Base-by-base conservation (phyloP, 2,797 vertebrate genomes). In the Lindbergichthys nudifrons region DNA sequence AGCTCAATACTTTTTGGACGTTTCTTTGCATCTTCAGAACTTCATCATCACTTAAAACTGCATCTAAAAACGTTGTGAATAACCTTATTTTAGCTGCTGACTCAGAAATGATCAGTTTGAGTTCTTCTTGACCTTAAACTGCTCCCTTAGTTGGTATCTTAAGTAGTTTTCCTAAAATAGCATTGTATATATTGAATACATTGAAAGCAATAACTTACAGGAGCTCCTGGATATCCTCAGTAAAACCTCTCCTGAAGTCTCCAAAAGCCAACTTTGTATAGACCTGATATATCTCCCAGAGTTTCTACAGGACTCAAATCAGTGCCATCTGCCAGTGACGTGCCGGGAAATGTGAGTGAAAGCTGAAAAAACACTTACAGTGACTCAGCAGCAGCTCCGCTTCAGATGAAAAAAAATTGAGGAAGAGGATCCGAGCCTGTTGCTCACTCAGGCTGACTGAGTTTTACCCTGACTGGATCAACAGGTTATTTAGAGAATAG, bases 401-500 rank as follows among this genome's bases (percentile, higher is more conserved):
- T 12, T 26, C 11, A 66, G 51, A 81, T 43, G 66, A 83, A 83
- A 76, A 70, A 75, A 65, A 70, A 26, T 26, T 57, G 71, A 65
- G 77, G 58, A 26, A 54, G 51, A 57, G 2, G 26, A 51, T 19
- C 16, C 8, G 26, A 73, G 68, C 39, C 47, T 14, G 75, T 69
- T 42, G 65, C 79, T 75, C 85, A 72, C 68, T 48, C 50, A 79
- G 77, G 81, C 54, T 51, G 58, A 85, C 65, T 47, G 60, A 84
- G 74, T 43, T 54, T 77, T 0, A 77, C 81, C 66, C 39, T 66
- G 90, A 92, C 92, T 87, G 88, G 91, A 82, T 85, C 90, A 88
- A 90, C 92, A 93, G 90, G 92, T 93, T 93, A 91, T 92, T 88
- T 88, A 85, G 88, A 92, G 91, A 92, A 90, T 74, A 84, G 89